Base-by-base conservation (phyloP, 1,140 invertebrate species). In the Acromyrmex echinatior region DNA sequence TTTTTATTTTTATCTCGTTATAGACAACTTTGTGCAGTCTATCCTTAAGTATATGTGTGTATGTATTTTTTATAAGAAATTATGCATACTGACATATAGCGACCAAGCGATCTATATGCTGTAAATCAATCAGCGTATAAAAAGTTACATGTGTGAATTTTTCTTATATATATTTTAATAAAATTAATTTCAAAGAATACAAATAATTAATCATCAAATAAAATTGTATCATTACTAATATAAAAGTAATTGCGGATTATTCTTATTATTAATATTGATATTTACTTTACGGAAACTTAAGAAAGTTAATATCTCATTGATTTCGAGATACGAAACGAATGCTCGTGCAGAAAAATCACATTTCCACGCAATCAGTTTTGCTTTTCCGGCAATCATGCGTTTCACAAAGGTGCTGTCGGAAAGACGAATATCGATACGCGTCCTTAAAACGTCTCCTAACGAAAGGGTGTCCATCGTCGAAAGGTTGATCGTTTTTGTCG, bases 1-100 rank as follows among this genome's bases (percentile, higher is more conserved):
- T 74, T 74, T 45, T 84, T 84, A 84, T 84, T 84, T 84, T 84
- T 84, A 84, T 84, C 80, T 71, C 68, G n/a, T 73, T 82, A 74
- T 82, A 74, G 56, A 62, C 16, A 51, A 28, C 31, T 16, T 12
- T 68, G 14, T 39, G 49, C 5, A 10, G 10, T 31, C 18, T 10
- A 0, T 14, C 9, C 31, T 70, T 31, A 56, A 56, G 12, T 14
- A 51, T 28, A 31, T 31, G 35, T 31, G 1, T 14, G 21, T 21
- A 68, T 71, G 49, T 28, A 35, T 81, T n/a, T 82, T 49, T 82
- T 39, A 82, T 45, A 45, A 49, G 49, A 81, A 45, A 45, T 80
- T 80, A 80, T 35, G 49, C n/a, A 68, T 80, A 25, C 14, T 7
- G 3, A 77, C 2, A 49, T 14, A 35, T 35, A 77, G 35, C 58